Base-by-base conservation (phyloP, 2,888 invertebrate species). In the Asteroscopus sphinx region DNA sequence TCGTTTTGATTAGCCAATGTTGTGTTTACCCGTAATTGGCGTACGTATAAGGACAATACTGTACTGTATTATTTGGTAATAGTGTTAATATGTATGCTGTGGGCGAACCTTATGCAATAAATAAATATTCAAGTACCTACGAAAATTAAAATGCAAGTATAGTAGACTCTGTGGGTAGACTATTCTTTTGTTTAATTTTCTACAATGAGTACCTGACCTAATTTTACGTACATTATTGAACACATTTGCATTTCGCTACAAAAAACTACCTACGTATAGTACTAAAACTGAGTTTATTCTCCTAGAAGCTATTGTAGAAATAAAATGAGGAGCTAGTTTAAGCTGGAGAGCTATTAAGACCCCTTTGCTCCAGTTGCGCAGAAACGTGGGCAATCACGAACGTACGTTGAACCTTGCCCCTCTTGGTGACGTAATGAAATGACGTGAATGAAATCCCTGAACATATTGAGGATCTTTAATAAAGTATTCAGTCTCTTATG, bases 391-490 rank as follows among this genome's bases (percentile, higher is more conserved):
- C 54, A 58, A 67, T 68, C 58, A 53, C 17, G 41, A 40, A 62
- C 40, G 71, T 48, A 51, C 70, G 36, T 45, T 70, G 73, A 70
- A 68, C 70, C 28, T 45, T 9, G 16, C n/a, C 11, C 17, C 11
- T 37, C 17, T 6, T 12, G 7, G 35, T 71, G 61, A 68, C 61
- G 68, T 56, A 51, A 54, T 26, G 33, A 40, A 17, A 51, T 70
- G 65, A 64, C 65, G 45, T 48, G 45, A 13, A 37, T 52, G 40
- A 35, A 45, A 49, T 45, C 47, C 25, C 46, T 21, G 42, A 12
- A 16, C 42, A 37, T 39, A 60, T 28, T 48, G 64, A 37, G 40
- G 45, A 44, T 61, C 1, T 53, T 40, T 61, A 40, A 48, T 44
- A n/a, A n/a, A 47, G 47, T 28, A 33, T 37, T 68, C n/a, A 21